phyloP scores from a whole-genome alignment of 2,113 vertebrate species.

The Morone saxatilis region DNA sequence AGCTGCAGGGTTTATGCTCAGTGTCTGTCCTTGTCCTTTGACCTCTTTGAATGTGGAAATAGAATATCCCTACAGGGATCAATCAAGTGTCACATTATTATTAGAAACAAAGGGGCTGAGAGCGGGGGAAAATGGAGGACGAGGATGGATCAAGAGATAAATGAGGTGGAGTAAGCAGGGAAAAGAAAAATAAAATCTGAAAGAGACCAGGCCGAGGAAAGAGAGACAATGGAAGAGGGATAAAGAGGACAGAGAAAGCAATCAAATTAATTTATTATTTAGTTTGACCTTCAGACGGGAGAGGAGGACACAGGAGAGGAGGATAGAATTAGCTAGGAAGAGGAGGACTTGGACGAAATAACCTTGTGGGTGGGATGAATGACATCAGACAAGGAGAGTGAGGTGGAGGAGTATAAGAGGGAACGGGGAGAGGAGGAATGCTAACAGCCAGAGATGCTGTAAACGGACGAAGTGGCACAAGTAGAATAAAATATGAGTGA shows the following conservation, averaged over 20 bases:
- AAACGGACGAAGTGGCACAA: neutral
- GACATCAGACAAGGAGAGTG: conserved; percentile 22
- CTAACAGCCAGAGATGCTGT: conserved; percentile 1
- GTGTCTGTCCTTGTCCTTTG: conserved; percentile 52
- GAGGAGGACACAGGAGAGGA: conserved; percentile 11
- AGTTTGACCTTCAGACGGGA: conserved; percentile 54
- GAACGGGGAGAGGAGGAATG: conserved; percentile 10
- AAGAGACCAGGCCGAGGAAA: neutral
- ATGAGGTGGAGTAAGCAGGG: neutral
- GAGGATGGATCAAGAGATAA: conserved; percentile 9
- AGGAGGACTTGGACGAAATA: conserved; percentile 25
- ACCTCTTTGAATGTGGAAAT: conserved; percentile 52
- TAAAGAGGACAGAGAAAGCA: conserved; percentile 28
- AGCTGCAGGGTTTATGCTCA: conserved; percentile 31
- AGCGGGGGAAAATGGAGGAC: conserved; percentile 6
- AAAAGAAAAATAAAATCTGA: neutral
- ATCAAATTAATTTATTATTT: conserved; percentile 16
- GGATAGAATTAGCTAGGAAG: conserved; percentile 20
- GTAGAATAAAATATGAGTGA: neutral
- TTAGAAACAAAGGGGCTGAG: conserved; percentile 22
- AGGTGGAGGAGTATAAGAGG: conserved; percentile 1
- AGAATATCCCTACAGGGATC: conserved; percentile 45
- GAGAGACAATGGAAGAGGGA: neutral
- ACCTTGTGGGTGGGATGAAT: conserved; percentile 38
- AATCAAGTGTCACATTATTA: conserved; percentile 49